phyloP scores from a whole-genome alignment of 2,113 vertebrate genomes.

The Mixornis gularis region DNA sequence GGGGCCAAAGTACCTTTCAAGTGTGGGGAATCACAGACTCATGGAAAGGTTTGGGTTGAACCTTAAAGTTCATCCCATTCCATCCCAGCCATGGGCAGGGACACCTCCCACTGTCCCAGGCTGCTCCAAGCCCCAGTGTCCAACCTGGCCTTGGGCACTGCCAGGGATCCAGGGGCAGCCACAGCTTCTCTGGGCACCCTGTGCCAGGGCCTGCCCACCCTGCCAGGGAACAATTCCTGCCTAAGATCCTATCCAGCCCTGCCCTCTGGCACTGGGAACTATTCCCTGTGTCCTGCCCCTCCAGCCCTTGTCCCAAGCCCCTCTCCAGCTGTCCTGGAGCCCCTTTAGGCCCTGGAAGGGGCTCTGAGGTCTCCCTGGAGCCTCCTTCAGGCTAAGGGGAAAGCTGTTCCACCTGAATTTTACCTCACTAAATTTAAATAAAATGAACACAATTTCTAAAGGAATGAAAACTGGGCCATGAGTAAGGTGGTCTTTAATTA shows the following conservation, averaged over 20 bases:
- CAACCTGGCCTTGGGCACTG: not conserved
- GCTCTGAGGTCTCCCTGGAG: not conserved
- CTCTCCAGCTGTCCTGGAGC: not conserved
- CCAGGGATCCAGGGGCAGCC: not conserved
- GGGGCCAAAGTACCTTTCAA: not conserved
- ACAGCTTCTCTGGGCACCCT: not conserved
- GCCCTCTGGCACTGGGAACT: not conserved
- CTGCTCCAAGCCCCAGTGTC: not conserved
- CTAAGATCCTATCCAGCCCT: not conserved
- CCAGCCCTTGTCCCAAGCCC: rapidly evolving
- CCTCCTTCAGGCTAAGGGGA: not conserved
- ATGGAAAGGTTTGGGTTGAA: not conserved
- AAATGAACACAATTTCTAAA: not conserved
- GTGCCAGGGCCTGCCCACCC: not conserved
- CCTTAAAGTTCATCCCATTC: rapidly evolving
- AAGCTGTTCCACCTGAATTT: not conserved
- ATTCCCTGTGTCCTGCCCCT: rapidly evolving
- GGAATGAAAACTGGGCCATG: not conserved
- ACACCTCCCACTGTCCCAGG: not conserved
- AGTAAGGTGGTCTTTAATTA: not conserved
- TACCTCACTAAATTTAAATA: not conserved
- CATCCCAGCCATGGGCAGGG: not conserved
- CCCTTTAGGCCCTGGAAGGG: not conserved
- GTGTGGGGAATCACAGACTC: not conserved
- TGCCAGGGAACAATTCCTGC: not conserved